Evolutionary conservation across 2,797 vertebrate species (phyloP).

Genomic region (Geotrypetes seraphini): DNA sequence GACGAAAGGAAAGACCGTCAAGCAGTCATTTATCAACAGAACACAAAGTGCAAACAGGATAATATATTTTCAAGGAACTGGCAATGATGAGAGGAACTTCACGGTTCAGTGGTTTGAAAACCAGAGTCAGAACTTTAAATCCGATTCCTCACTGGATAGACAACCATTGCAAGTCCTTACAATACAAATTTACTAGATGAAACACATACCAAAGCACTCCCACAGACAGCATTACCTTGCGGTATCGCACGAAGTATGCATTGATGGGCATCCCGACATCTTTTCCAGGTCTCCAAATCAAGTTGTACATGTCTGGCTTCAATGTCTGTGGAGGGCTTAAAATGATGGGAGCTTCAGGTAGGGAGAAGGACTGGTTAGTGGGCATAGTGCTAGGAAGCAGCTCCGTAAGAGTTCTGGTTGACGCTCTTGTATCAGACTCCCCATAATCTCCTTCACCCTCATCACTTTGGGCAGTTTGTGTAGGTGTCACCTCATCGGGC

Average conservation of each 20-base stretch:
- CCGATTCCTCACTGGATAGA: too few species aligned
- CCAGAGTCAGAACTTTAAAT: too few species aligned
- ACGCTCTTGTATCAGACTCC: background rate
- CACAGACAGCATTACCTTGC: conserved; percentile 76
- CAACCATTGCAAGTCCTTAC: too few species aligned
- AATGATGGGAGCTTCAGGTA: conserved; percentile 88
- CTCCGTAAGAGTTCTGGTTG: background rate
- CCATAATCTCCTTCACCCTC: conserved; percentile 40
- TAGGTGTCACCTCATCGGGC: conserved; percentile 11
- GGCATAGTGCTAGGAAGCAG: background rate
- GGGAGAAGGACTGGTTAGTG: conserved; percentile 35
- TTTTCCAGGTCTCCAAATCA: conserved; percentile 80
- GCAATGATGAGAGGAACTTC: too few species aligned
- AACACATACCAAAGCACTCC: too few species aligned
- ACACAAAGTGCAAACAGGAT: too few species aligned
- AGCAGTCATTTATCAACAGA: too few species aligned
- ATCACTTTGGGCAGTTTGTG: conserved; percentile 54
- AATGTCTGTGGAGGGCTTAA: conserved; percentile 84
- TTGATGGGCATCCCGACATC: conserved; percentile 78
- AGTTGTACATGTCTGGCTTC: conserved; percentile 73
- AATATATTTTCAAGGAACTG: too few species aligned
- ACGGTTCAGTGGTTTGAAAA: too few species aligned
- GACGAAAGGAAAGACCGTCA: too few species aligned
- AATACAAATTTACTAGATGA: too few species aligned
- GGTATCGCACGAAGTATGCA: conserved; percentile 91